These are phyloP conservation scores for Anastrepha obliqua DNA, from an alignment of 1,140 invertebrate genomes.

Conservation along the genomic window DNA sequence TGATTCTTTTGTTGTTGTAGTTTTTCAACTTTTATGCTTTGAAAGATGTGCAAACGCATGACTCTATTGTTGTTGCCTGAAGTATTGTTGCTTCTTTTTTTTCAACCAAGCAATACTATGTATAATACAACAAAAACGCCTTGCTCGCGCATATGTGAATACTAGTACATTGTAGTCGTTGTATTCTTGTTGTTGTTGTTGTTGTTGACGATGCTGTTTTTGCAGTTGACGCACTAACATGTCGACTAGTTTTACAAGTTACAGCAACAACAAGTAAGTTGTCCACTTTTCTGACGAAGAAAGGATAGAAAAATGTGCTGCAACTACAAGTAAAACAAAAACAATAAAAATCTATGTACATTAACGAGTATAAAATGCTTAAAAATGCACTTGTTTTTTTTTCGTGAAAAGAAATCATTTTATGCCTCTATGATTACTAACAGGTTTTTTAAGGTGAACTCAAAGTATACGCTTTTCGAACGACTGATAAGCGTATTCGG, in stretches of 20 bases:
- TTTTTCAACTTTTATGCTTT: neutral
- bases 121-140: neutral
- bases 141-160: neutral
- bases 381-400: neutral
- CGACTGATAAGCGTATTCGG: too few relatives aligned
- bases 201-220: neutral
- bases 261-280: conserved; percentile 46
- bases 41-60: neutral
- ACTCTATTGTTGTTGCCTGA: neutral
- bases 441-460: too few relatives aligned
- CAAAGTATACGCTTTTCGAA: too few relatives aligned
- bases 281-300: conserved; percentile 11
- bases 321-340: neutral
- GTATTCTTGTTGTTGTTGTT: neutral
- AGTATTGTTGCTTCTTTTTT: conserved; percentile 11
- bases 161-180: neutral
- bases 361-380: neutral
- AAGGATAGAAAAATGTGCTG: neutral
- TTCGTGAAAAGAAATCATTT: too few relatives aligned
- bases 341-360: neutral
- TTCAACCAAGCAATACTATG: neutral
- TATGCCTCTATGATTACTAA: too few relatives aligned
- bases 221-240: conserved; percentile 32
- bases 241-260: conserved; percentile 44
- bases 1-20: neutral